Base-by-base conservation (phyloP, 2,888 invertebrate genomes). In the Cryptops parisi region DNA sequence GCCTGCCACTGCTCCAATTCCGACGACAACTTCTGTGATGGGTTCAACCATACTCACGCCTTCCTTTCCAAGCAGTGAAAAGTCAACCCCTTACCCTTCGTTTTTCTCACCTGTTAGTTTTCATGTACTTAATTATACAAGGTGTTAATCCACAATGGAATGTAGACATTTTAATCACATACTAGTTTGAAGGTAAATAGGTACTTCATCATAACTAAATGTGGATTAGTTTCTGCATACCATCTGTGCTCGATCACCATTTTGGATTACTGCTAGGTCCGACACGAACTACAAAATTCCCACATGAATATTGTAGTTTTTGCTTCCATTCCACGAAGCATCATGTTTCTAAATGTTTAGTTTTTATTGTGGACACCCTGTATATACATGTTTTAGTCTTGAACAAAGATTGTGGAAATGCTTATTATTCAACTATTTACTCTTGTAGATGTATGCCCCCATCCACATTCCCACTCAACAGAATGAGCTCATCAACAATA, bases 21-120 rank as follows among this genome's bases (percentile, higher is more conserved):
- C 48, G 21, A 47, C 54, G 54, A 15, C 41, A 53, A 23, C 56
- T 2, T 15, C 22, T 40, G n/a, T 6, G 9, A 43, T 47, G 23
- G 53, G 86, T 46, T 78, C 84, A 12, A 80, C 88, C 79, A 86
- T 86, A 27, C 87, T 88, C 57, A 85, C 85, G 12, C 21, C 57
- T 17, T 45, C 54, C 4, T 39, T 15, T 17, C 17, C 39, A 21
- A 55, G 26, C 39, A 33, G 3, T 12, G 51, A 38, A 17, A 51
- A 51, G 25, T 22, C 23, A 6, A 5, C 45, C 3, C n/a, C 44
- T 9, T 21, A 33, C n/a, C 23, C 23, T 33, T 44, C 41, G 3
- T 19, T 48, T 12, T 44, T 27, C 23, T 49, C 54, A 27, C 49
- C 54, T 3, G 54, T 54, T 38, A 54, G 33, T 21, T 19, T 27